Evolutionary conservation across 2,888 invertebrate genomes (phyloP), one percentile per base, ranked within the genome.

Genomic region (Smittia aterrima): DNA sequence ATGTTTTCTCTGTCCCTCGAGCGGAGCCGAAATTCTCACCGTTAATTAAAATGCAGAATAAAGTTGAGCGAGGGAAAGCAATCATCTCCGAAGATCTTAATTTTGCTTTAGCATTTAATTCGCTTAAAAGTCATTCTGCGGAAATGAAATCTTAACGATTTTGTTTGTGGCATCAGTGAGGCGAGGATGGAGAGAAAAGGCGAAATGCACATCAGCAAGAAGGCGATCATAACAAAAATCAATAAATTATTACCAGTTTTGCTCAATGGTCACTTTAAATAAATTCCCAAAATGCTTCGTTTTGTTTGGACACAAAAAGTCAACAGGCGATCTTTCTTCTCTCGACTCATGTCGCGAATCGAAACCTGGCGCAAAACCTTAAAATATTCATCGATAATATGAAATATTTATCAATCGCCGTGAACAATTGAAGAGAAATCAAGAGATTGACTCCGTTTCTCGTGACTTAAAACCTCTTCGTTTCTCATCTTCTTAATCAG

Each of bases 381-480:
- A 9, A 38, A 70, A 53, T 18, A 70, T 67, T 54, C 67, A 13
- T 22, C 20, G 27, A 32, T 47, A 47, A 47, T 67, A 7, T 24
- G 41, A 24, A 67, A 53, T 70, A 70, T 67, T 70, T 70, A 70
- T 70, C 70, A 70, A 53, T 70, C 13, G 16, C 24, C 41, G 70
- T 27, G 18, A 70, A 54, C 70, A 70, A 70, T 70, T 53, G 53
- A 70, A 70, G 70, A 53, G 70, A 70, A 70, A 70, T 54, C 70
- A 70, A 11, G n/a, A 18, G 66, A 66, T 18, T 47, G 11, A 13
- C n/a, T 32, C 32, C 32, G 3, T 32, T 9, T 32, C 32, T 32
- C 32, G 32, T 32, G 32, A 32, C 32, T 32, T 32, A 3, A n/a
- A 9, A 32, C 47, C 6, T 68, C 47, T 68, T 47, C 47, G 11